Evolutionary conservation across 2,113 vertebrate genomes (phyloP).

Genomic region (Elephas maximus): DNA sequence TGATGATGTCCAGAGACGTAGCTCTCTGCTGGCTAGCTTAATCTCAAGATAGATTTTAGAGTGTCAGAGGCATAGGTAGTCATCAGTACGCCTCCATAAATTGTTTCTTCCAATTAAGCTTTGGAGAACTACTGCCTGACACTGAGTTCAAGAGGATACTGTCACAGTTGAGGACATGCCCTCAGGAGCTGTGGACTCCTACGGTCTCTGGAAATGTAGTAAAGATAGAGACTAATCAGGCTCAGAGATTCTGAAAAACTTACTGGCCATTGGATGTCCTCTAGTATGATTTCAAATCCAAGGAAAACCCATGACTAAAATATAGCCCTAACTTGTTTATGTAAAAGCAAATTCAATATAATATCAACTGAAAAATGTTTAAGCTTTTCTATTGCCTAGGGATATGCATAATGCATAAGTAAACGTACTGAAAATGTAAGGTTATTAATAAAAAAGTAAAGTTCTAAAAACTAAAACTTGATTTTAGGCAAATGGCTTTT

Average conservation of each 20-base stretch:
- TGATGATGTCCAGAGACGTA: slow-evolving; percentile 21
- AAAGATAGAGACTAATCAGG: slow-evolving; percentile 16
- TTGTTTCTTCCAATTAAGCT: slow-evolving; percentile 67
- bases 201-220: slow-evolving; percentile 14
- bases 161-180: not conserved
- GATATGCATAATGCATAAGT: not conserved
- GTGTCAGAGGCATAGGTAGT: slow-evolving; percentile 16
- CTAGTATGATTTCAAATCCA: not conserved
- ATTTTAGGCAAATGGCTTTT: slow-evolving; percentile 11
- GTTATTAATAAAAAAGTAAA: not conserved
- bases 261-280: slow-evolving; percentile 4
- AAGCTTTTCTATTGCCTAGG: slow-evolving; percentile 13
- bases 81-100: slow-evolving; percentile 38
- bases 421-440: slow-evolving; percentile 16
- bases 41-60: slow-evolving; percentile 51
- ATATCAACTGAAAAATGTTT: slow-evolving; percentile 11
- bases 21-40: slow-evolving; percentile 43
- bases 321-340: not conserved
- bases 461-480: not conserved
- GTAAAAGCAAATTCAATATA: slow-evolving; percentile 28
- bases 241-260: slow-evolving; percentile 49
- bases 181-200: not conserved
- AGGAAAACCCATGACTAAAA: slow-evolving; percentile 15
- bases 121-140: slow-evolving; percentile 6
- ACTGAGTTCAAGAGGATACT: slow-evolving; percentile 49